Conservation (phyloP, 1,140 invertebrate genomes). For the Euwallacea fornicatus region DNA sequence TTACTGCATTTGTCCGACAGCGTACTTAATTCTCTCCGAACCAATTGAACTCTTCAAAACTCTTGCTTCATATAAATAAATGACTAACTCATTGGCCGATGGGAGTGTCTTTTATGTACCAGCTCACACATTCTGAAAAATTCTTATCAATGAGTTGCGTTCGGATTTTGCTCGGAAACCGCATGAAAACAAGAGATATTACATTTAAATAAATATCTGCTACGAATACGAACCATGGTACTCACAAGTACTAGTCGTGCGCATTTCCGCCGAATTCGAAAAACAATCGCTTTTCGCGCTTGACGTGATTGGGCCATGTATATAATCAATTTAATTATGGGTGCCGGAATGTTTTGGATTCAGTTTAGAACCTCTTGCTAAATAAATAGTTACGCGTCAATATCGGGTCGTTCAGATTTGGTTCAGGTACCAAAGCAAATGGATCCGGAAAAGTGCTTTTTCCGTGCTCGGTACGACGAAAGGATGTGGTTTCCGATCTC, state of each 20-base stretch:
- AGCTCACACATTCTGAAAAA: slow-evolving; percentile 30
- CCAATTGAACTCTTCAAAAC: slow-evolving; percentile 37
- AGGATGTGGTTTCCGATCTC: slow-evolving; percentile 13
- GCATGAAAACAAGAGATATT: slow-evolving; percentile 11
- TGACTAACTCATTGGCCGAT: slow-evolving; percentile 26
- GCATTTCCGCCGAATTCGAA: slow-evolving; percentile 19
- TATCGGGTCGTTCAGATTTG: background rate
- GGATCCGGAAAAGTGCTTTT: background rate
- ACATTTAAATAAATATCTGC: background rate
- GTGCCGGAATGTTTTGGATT: slow-evolving; percentile 1
- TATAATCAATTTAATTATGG: slow-evolving; percentile 10
- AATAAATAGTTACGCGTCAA: background rate
- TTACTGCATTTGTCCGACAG: slow-evolving; percentile 32
- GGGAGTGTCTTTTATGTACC: slow-evolving; percentile 27
- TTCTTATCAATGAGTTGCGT: slow-evolving; percentile 31
- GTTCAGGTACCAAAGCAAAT: too few relatives aligned
- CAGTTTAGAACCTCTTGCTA: slow-evolving; percentile 1
- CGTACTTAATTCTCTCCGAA: slow-evolving; percentile 34
- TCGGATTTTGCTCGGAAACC: slow-evolving; percentile 23
- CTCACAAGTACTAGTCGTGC: slow-evolving; percentile 2
- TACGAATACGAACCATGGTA: too few relatives aligned
- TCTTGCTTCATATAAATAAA: slow-evolving; percentile 38
- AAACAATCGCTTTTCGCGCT: slow-evolving; percentile 26
- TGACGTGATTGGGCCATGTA: slow-evolving; percentile 14
- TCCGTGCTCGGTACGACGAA: background rate